These are phyloP conservation scores for Apodemia duryi DNA, from an alignment of 2,888 invertebrate genomes.

Conservation along the genomic window DNA sequence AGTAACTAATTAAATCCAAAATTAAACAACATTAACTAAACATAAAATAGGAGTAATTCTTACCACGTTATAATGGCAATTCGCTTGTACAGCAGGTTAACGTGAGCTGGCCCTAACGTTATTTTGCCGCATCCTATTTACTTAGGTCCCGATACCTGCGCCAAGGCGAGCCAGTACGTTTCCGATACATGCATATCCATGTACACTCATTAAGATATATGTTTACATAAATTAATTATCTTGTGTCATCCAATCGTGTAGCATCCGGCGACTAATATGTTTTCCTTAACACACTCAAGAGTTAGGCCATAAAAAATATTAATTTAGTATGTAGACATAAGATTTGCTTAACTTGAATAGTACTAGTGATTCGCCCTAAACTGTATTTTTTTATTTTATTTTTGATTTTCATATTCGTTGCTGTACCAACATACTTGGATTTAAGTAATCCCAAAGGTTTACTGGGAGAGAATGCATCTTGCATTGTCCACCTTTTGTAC, in stretches of 20 bases:
- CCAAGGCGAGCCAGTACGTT: background rate
- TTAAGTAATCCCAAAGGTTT: too few species aligned
- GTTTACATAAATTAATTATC: conserved; percentile 11
- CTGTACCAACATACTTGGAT: too few species aligned
- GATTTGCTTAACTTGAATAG: background rate
- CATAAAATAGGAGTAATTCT: too few species aligned
- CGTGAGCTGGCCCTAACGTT: background rate
- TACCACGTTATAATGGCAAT: too few species aligned
- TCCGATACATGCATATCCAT: conserved; percentile 10
- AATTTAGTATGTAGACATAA: background rate
- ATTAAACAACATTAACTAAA: too few species aligned
- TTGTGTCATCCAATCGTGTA: background rate
- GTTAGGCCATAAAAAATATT: background rate
- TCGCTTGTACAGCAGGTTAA: background rate
- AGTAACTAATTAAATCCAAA: too few species aligned
- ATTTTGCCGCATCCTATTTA: background rate
- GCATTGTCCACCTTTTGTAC: too few species aligned
- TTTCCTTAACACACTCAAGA: conserved; percentile 3
- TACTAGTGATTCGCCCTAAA: too few species aligned
- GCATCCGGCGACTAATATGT: background rate
- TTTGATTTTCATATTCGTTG: too few species aligned
- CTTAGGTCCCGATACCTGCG: background rate
- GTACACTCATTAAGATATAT: conserved; percentile 8
- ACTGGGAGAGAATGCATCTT: too few species aligned
- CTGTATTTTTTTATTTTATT: too few species aligned